Conservation (phyloP, 2,113 vertebrate genomes). For the Procapra przewalskii region DNA sequence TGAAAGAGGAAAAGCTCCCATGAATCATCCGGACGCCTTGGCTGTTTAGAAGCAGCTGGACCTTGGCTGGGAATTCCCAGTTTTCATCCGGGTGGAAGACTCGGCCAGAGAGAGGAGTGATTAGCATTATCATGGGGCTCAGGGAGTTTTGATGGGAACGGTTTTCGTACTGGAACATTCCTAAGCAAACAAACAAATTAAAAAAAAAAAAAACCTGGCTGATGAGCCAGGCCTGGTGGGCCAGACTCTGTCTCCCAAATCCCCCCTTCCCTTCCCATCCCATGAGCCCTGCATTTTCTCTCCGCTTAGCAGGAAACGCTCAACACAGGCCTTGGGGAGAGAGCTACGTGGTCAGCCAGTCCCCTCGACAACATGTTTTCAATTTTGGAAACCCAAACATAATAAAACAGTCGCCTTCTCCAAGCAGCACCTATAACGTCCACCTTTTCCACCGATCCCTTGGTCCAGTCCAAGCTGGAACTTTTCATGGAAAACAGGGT, state of each 20-base stretch:
- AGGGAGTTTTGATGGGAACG: neutral
- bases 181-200: constrained; percentile 25
- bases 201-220: constrained; percentile 4
- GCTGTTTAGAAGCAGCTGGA: constrained; percentile 20
- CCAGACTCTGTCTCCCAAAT: neutral
- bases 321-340: neutral
- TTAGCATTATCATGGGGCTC: neutral
- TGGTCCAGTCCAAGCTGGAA: neutral
- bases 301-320: constrained; percentile 30
- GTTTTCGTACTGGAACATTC: constrained; percentile 32
- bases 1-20: neutral
- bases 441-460: neutral
- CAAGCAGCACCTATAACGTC: neutral
- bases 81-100: constrained; percentile 20
- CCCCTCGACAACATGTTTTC: neutral
- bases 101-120: neutral
- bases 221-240: neutral
- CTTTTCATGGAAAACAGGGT: neutral
- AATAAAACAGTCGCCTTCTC: neutral
- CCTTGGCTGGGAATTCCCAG: constrained; percentile 4
- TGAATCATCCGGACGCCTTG: neutral
- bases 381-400: neutral
- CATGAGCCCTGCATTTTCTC: neutral
- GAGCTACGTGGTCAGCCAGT: neutral
- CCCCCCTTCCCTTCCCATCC: neutral